Evolutionary conservation across 1,140 invertebrate species (phyloP).

Genomic region (Anadara kagoshimensis): DNA sequence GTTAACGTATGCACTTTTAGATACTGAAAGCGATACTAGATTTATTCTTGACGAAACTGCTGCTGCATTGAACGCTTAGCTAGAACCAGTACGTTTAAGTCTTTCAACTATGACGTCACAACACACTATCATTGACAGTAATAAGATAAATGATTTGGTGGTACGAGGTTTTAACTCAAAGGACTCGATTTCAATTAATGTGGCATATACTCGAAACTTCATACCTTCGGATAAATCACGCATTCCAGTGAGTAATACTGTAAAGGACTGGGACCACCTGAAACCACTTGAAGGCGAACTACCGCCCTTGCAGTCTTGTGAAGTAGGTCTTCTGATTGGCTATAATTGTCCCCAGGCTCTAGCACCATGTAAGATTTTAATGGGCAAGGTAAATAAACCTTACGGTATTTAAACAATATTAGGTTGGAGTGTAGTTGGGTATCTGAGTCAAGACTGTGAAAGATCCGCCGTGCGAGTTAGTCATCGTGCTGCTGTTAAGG

Average conservation of each 20-base stretch:
- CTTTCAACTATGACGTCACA: constrained; percentile 35
- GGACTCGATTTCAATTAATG: not conserved
- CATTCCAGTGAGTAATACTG: constrained; percentile 1
- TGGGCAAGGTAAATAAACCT: constrained; percentile 14
- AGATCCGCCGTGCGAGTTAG: constrained; percentile 37
- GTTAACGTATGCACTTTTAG: constrained; percentile 37
- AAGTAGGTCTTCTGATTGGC: constrained; percentile 34
- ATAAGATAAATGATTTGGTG: constrained; percentile 2
- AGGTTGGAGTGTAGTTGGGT: constrained; percentile 28
- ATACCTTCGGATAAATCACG: constrained; percentile 14
- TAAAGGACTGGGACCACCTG: not conserved
- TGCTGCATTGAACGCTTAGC: not conserved
- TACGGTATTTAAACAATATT: constrained; percentile 17
- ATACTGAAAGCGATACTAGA: constrained; percentile 38
- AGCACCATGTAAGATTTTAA: constrained; percentile 20
- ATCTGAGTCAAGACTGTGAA: not conserved
- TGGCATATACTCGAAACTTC: constrained; percentile 27
- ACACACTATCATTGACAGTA: constrained; percentile 17
- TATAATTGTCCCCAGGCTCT: constrained; percentile 33
- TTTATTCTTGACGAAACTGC: constrained; percentile 32
- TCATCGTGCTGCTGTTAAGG: constrained; percentile 26
- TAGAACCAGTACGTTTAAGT: constrained; percentile 6
- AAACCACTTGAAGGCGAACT: constrained; percentile 3
- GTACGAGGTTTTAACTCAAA: constrained; percentile 28
- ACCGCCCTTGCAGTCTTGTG: constrained; percentile 41